Conservation (phyloP, 2,888 invertebrate genomes). For the Trissoscelio sp. region DNA sequence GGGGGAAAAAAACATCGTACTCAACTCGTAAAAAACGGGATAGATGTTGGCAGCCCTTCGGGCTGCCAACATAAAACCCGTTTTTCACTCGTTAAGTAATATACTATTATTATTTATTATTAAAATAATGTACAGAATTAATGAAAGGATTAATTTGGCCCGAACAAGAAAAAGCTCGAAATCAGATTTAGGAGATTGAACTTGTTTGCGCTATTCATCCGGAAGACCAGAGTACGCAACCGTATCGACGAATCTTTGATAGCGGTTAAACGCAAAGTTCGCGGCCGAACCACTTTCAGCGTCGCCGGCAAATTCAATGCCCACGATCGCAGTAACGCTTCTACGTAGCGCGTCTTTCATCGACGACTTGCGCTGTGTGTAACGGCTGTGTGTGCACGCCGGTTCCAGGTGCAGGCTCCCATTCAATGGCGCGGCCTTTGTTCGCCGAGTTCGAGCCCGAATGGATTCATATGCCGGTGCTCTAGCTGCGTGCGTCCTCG, state of each 20-base stretch:
- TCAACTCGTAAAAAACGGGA: no score
- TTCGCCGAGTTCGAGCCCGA: slow-evolving; percentile 39
- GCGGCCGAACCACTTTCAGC: slow-evolving; percentile 28
- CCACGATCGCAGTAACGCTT: slow-evolving; percentile 39
- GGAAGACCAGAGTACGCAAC: slow-evolving; percentile 10
- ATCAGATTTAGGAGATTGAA: no score
- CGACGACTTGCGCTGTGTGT: slow-evolving; percentile 7
- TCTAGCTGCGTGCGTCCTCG: slow-evolving; percentile 51
- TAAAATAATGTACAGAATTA: no score
- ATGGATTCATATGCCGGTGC: slow-evolving; percentile 40
- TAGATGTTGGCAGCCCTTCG: no score
- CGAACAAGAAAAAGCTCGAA: no score
- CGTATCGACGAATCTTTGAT: slow-evolving; percentile 43
- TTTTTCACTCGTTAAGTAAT: no score
- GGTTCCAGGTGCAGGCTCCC: slow-evolving; percentile 48
- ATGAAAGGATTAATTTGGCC: no score
- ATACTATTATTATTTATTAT: no score
- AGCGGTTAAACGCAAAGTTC: slow-evolving; percentile 28
- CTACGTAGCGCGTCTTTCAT: slow-evolving; percentile 39
- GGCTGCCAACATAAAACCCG: no score
- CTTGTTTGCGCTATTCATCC: slow-evolving; percentile 24
- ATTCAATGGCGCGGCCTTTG: slow-evolving; percentile 46
- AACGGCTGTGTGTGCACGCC: slow-evolving; percentile 16
- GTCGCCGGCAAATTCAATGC: slow-evolving; percentile 41
- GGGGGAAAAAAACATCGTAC: no score